These are phyloP conservation scores for Enteromius paludinosus DNA, from an alignment of 2,797 vertebrate genomes.

Conservation along the genomic window DNA sequence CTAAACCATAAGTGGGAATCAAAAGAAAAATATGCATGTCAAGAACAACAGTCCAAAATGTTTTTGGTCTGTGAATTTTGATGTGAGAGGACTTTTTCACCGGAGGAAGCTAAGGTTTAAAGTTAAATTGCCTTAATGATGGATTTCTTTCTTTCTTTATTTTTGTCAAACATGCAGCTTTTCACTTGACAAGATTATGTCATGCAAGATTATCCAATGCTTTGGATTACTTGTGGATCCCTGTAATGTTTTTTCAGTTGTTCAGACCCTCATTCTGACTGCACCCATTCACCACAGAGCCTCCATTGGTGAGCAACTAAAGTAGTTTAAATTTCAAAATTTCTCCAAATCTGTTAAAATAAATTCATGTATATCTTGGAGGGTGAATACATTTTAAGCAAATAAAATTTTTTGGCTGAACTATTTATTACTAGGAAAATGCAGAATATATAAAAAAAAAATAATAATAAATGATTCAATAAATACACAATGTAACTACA, in stretches of 20 bases:
- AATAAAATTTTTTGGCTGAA: not conserved
- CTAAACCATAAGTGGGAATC: not conserved
- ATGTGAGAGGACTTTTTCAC: not conserved
- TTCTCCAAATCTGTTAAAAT: not conserved
- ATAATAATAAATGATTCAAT: not conserved
- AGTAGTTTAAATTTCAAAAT: not conserved
- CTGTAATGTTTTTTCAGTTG: not conserved
- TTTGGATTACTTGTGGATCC: not conserved
- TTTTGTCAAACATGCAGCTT: not conserved
- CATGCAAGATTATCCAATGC: not conserved
- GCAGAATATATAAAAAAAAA: constrained; percentile 1
- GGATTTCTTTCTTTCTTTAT: not conserved
- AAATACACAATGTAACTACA: not conserved
- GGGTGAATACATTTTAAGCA: not conserved
- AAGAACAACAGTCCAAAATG: not conserved
- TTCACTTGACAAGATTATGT: not conserved
- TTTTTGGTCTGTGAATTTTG: not conserved
- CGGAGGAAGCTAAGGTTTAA: not conserved
- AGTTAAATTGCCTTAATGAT: not conserved
- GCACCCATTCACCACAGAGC: not conserved
- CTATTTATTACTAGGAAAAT: not conserved
- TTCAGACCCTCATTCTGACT: not conserved
- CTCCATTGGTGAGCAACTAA: not conserved
- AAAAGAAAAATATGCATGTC: not conserved
- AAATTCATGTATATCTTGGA: not conserved